A percentile compares a stretch with the other conserved stretches of the same genome.
Conservation (phyloP, 2,797 vertebrate species). For the Sebastolobus alascanus region DNA sequence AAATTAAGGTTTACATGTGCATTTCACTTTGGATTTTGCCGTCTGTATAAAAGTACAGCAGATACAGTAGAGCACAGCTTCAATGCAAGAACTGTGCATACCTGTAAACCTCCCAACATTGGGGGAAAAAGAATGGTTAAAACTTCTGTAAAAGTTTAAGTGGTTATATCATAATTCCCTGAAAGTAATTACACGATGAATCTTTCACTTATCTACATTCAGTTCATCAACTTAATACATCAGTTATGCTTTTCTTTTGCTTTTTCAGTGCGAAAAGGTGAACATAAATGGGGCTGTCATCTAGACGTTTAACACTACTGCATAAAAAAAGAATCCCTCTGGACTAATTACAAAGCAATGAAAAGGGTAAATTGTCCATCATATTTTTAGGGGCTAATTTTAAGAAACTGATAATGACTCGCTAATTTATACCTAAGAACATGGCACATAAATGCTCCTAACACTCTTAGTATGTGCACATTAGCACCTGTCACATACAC, state of each 20-base stretch:
- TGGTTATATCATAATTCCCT: neutral
- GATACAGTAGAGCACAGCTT: neutral
- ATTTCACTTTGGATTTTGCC: neutral
- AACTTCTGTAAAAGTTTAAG: neutral
- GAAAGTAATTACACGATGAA: slow-evolving; percentile 1
- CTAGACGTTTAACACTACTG: neutral
- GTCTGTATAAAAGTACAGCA: neutral
- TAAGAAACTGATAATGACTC: slow-evolving; percentile 3
- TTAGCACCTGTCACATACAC: neutral
- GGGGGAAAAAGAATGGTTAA: neutral
- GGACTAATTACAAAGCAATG: slow-evolving; percentile 38
- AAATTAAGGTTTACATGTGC: neutral
- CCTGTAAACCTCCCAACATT: neutral
- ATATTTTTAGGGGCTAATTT: slow-evolving; percentile 14
- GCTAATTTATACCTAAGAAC: slow-evolving; percentile 3
- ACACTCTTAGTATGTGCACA: neutral
- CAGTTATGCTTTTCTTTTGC: neutral
- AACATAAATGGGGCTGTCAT: slow-evolving; percentile 16
- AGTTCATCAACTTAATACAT: neutral
- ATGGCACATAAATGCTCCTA: neutral
- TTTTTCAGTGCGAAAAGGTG: slow-evolving; percentile 8
- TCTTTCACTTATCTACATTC: neutral
- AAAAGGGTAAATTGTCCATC: slow-evolving; percentile 33
- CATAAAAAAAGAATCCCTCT: slow-evolving; percentile 23
- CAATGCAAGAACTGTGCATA: neutral